These are phyloP conservation scores for Chaetorhynchus papuensis DNA, from an alignment of 2,113 vertebrate species.

Conservation along the genomic window DNA sequence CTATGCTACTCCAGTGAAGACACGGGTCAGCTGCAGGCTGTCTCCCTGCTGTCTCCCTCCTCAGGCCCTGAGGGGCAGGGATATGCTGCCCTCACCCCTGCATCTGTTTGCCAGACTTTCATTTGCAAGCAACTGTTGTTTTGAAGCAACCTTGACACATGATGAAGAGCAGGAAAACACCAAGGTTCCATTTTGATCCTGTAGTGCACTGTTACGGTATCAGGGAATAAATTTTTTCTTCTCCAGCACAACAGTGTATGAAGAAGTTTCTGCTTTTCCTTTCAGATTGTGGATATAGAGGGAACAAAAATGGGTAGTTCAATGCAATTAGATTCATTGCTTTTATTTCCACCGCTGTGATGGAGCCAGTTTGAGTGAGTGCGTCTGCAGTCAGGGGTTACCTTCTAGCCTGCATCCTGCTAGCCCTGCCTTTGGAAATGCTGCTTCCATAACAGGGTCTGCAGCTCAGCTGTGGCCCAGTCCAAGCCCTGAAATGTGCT, in stretches of 20 bases:
- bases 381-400: not conserved
- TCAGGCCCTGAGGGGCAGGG: fast-evolving
- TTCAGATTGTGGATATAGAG: not conserved
- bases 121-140: not conserved
- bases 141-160: not conserved
- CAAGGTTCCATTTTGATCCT: not conserved
- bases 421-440: not conserved
- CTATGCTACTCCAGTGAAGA: fast-evolving
- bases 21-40: fast-evolving
- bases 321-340: not conserved
- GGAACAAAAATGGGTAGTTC: not conserved
- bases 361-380: not conserved
- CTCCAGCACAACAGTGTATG: not conserved
- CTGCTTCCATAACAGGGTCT: not conserved
- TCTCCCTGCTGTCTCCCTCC: not conserved
- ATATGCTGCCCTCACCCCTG: fast-evolving
- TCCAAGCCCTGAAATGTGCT: not conserved
- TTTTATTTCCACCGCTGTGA: not conserved
- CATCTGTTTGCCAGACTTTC: not conserved
- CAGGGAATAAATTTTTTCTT: not conserved
- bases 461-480: not conserved
- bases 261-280: not conserved
- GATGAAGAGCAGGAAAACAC: not conserved
- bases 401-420: fast-evolving
- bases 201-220: not conserved